Evolutionary conservation across 2,797 vertebrate species (phyloP), one percentile per base, ranked within the genome.

Genomic region (Jordanella pulchra): DNA sequence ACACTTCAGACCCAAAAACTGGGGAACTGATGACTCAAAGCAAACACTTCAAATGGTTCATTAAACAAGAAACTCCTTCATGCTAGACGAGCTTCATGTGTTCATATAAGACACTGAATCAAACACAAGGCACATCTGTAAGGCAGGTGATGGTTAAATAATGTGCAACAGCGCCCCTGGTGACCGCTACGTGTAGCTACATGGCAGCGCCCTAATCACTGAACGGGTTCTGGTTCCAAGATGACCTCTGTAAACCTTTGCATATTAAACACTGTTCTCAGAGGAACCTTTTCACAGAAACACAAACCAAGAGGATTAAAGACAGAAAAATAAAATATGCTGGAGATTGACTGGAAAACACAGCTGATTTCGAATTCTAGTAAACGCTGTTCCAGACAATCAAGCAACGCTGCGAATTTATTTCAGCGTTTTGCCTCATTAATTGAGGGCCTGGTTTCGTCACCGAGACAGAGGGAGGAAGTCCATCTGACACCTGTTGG

Each of bases 101-200:
- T n/a, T 63, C 39, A 28, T 61, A 12, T 45, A 7, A 25, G 23
- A n/a, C 51, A 25, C 9, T 53, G 35, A 5, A 63, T 7, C 23
- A n/a, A 39, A 42, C 23, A 42, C 32, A 63, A 42, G 60, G 35
- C 60, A 63, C 60, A 63, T 42, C 60, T 42, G 23, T 63, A 63
- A 63, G 60, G 60, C 35, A 63, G 14, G 23, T 42, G 35, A 42
- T 42, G 51, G 35, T 63, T 42, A 42, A 23, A 13, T 7, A 44
- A 14, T 14, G 58, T 39, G 32, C 2, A 61, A 12, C 1, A 39
- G 58, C 30, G 35, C 56, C 30, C 4, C 30, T 35, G 10, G 58
- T 61, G 32, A 28, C 35, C 4, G 18, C 13, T 35, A 61, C 23
- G 23, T n/a, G 60, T 1, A 61, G 11, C 32, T 35, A 39, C 30